Evolutionary conservation across 92 coral and sea anemone genomes (phyloP).

Genomic region (Parazoanthus swiftii): DNA sequence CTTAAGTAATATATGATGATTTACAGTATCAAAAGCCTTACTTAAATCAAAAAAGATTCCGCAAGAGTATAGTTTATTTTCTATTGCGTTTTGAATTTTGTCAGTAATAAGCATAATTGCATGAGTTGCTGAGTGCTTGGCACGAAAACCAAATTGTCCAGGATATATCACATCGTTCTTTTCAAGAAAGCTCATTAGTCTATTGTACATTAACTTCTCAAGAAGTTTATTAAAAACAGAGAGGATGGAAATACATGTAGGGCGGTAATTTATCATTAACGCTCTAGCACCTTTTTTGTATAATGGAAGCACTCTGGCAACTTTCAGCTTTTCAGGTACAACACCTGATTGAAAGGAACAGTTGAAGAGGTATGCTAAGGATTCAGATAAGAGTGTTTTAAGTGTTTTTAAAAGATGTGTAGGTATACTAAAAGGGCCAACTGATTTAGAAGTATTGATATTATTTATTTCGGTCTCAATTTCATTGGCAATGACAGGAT

Average conservation of each 20-base stretch:
- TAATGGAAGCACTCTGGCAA: too few species aligned
- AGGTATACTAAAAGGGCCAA: too few species aligned
- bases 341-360: too few species aligned
- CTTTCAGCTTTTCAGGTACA: too few species aligned
- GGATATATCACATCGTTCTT: constrained; percentile 37
- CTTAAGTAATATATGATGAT: constrained; percentile 46
- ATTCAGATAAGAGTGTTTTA: too few species aligned
- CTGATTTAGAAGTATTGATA: too few species aligned
- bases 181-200: constrained; percentile 44
- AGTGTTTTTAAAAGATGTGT: too few species aligned
- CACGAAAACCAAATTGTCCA: constrained; percentile 54
- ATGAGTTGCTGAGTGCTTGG: constrained; percentile 48
- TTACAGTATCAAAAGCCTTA: neutral
- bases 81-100: constrained; percentile 26
- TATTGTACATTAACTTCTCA: constrained; percentile 48
- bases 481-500: too few species aligned
- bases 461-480: too few species aligned
- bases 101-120: constrained; percentile 33
- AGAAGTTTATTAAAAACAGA: constrained; percentile 51
- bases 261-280: constrained; percentile 43
- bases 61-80: constrained; percentile 41
- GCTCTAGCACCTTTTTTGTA: too few species aligned
- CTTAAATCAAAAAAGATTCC: constrained; percentile 50
- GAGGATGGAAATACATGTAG: constrained; percentile 38
- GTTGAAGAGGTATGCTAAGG: too few species aligned